Base-by-base conservation (phyloP, 2,113 vertebrate genomes). In the Seriola aureovittata region DNA sequence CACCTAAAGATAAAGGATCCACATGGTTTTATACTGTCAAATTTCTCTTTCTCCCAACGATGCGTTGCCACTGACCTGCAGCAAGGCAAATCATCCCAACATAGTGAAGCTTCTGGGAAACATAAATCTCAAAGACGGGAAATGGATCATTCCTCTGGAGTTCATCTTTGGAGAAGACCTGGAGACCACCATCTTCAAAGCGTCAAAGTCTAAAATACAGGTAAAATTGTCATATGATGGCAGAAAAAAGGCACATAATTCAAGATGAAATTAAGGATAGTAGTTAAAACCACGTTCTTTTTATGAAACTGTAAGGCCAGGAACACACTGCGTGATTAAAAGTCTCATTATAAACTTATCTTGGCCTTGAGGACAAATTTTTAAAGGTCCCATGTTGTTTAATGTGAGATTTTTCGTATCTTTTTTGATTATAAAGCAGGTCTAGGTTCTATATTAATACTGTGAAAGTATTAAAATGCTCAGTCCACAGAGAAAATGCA, bases 151-250 rank as follows among this genome's bases (percentile, higher is more conserved):
- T 86, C 95, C 95, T 40, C 58, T 96, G 4, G 95, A 96, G 90
- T 96, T 96, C 19, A 91, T 96, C 75, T 91, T 91, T 4, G 95
- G 94, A 63, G 95, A 96, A 42, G 94, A 95, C 63, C 81, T 96
- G 4, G 94, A 96, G 82, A 95, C 90, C 21, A 92, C 93, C 65
- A 95, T 96, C 84, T 96, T 96, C 80, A 88, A 91, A 6, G 16
- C 71, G 36, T 25, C 90, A 64, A 91, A 77, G 29, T 96, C 95
- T 25, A 94, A 94, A 90, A 92, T 96, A 91, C 81, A 78, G 93
- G 95, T 95, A 83, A 55, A 21, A 16, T 19, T 55, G 34, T 48
- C 12, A 10, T 25, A 10, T 25, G 19, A 40, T 48, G 52, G 34
- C 34, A 46, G 7, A 74, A 25, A 14, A 29, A 76, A 52, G 4